Percentiles rank a stretch among this genome's conserved stretches.
Conservation (phyloP, 1,140 invertebrate genomes). For the Potamilus streckersoni region DNA sequence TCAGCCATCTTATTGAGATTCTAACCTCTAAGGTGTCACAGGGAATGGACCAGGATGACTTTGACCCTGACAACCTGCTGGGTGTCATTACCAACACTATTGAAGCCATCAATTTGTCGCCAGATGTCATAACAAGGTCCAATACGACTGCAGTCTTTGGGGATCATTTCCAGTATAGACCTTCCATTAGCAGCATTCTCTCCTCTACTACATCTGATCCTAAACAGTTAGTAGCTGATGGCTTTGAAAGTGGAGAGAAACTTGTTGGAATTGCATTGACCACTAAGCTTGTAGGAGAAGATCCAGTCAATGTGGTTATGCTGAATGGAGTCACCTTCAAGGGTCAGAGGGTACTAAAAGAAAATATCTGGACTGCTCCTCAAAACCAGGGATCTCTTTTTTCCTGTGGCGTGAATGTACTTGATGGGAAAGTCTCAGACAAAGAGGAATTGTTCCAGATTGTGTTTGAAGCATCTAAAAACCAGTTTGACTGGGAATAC, state of each 20-base stretch:
- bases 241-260: constrained; percentile 10
- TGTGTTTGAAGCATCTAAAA: constrained; percentile 24
- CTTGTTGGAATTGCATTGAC: constrained; percentile 8
- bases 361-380: constrained; percentile 13
- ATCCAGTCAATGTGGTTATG: not conserved
- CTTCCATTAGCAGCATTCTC: constrained; percentile 22
- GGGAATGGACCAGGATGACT: constrained; percentile 36
- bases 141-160: constrained; percentile 10
- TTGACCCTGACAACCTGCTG: constrained; percentile 36
- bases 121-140: not conserved
- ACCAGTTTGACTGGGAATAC: constrained; percentile 52
- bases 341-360: constrained; percentile 4
- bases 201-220: constrained; percentile 13
- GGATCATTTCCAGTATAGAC: constrained; percentile 8
- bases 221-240: constrained; percentile 8
- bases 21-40: constrained; percentile 30
- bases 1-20: constrained; percentile 18
- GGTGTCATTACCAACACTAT: constrained; percentile 40
- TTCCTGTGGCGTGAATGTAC: constrained; percentile 7
- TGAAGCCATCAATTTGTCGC: constrained; percentile 31
- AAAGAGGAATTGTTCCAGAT: constrained; percentile 41
- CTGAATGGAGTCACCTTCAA: not conserved
- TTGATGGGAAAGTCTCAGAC: constrained; percentile 10
- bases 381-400: constrained; percentile 25
- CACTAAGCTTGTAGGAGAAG: constrained; percentile 7